Evolutionary conservation across 35 echinoderm and acorn worm species (phyloP), one percentile per base, ranked within the genome.

Genomic region (Nesometra sesokonis): DNA sequence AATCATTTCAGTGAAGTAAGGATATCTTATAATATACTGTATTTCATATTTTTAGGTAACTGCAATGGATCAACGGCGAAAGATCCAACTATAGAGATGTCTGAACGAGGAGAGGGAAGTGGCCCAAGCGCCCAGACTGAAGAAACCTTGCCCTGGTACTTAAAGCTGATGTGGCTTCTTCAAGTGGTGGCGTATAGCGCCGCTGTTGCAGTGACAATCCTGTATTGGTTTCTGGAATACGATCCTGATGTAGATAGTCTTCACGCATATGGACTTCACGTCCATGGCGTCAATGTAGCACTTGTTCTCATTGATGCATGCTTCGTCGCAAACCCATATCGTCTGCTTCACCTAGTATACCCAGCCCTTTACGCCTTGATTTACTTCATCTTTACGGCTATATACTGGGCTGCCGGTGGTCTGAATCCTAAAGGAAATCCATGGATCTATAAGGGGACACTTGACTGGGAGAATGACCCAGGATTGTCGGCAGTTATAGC

Each of bases 371-470:
- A 80, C 3, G 76, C 94, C 0, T 57, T 83, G 0, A 35, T 93
- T 11, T 97, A 90, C 77, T 97, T 97, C 84, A 17, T 88, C 11
- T 97, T 97, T 81, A 97, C 94, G 7, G 57, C 36, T 13, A 86
- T 97, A 21, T 97, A 97, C 47, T 77, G 52, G 39, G 85, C 81
- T 5, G 94, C 88, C 13, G 94, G 94, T 37, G 94, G 94, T n/a
- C 80, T 36, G 17, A 93, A 97, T 85, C 86, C 91, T 5, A 8
- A 77, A 0, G 91, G 94, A 29, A 85, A 88, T 67, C 92, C 90
- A 11, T 39, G 38, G 13, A 90, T 97, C 52, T 97, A 97, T 77
- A 57, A 13, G 13, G 86, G 82, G 17, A 36, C 17, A 31, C 21
- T 97, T 13, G 94, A 97, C 43, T 97, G 94, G 94, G 88, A 81